Evolutionary conservation across 2,888 invertebrate genomes (phyloP).

Genomic region (Lagria hirta): DNA sequence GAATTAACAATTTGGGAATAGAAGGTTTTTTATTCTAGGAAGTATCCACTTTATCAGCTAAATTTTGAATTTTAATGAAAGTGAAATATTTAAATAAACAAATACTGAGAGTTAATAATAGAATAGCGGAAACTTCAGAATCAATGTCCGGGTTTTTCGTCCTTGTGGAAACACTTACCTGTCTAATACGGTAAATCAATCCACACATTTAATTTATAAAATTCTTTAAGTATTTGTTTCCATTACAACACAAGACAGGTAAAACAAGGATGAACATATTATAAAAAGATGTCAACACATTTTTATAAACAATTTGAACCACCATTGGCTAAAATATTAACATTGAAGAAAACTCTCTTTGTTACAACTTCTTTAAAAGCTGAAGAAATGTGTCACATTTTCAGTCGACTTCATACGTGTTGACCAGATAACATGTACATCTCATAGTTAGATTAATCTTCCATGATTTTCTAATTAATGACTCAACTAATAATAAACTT

Average conservation of each 20-base stretch:
- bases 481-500: background rate
- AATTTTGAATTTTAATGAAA: too few species aligned
- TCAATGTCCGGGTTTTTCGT: conserved; percentile 38
- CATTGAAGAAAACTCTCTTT: conserved; percentile 9
- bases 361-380: conserved; percentile 20
- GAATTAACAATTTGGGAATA: too few species aligned
- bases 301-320: conserved; percentile 9
- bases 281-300: conserved; percentile 3
- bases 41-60: too few species aligned
- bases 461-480: conserved; percentile 6
- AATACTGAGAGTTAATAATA: conserved; percentile 2
- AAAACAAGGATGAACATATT: conserved; percentile 24
- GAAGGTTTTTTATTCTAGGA: too few species aligned
- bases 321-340: conserved; percentile 10
- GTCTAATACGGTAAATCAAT: conserved; percentile 32
- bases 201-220: conserved; percentile 21
- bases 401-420: conserved; percentile 14
- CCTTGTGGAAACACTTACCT: conserved; percentile 32
- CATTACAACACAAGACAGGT: conserved; percentile 8
- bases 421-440: conserved; percentile 4
- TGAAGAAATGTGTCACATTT: conserved; percentile 13
- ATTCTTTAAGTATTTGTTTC: conserved; percentile 17
- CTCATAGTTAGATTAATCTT: too few species aligned
- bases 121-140: conserved; percentile 29
- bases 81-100: too few species aligned